Base-by-base conservation (phyloP, 2,797 vertebrate species). In the Dendrocincla fuliginosa region DNA sequence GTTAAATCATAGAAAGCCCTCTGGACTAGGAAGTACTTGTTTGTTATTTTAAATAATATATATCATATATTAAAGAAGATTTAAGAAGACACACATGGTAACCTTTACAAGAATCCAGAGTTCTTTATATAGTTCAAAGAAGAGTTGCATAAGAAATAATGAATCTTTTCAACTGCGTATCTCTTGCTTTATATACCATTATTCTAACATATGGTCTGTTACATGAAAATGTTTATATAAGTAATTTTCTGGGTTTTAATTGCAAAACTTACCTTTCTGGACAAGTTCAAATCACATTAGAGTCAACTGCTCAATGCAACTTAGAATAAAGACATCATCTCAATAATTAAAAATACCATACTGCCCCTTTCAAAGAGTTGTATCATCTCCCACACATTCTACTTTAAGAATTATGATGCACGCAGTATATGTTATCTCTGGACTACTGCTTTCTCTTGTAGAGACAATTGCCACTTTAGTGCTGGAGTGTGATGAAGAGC, bases 341-440 rank as follows among this genome's bases (percentile, higher is more conserved):
- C 59, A 52, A 13, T 79, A 94, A 93, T 89, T 93, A 91, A 91
- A 93, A 96, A 92, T 60, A 96, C 19, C 28, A 63, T 46, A 50
- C 7, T 88, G 44, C 10, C 70, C 67, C 84, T 79, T 94, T 86
- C 52, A 91, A 78, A 75, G 85, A 78, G 23, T 23, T 90, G 39
- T 78, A 83, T 64, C 74, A 70, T 79, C 70, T 93, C 91, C 85
- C 85, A 95, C 85, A 67, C 55, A n/a, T 79, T 70, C 88, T 82
- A 56, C 83, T 97, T 88, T 46, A 56, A 81, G 81, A 64, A 92
- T 67, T 90, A 83, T 90, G 84, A 95, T 82, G 81, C 84, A 93
- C 22, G 30, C 67, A 74, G 70, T 82, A 9, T 11, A 79, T 6
- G 19, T 79, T 88, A 84, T 46, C 74, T 73, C 74, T 46, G n/a